Evolutionary conservation across 2,797 vertebrate species (phyloP).

Genomic region (Meriones psammophilus): DNA sequence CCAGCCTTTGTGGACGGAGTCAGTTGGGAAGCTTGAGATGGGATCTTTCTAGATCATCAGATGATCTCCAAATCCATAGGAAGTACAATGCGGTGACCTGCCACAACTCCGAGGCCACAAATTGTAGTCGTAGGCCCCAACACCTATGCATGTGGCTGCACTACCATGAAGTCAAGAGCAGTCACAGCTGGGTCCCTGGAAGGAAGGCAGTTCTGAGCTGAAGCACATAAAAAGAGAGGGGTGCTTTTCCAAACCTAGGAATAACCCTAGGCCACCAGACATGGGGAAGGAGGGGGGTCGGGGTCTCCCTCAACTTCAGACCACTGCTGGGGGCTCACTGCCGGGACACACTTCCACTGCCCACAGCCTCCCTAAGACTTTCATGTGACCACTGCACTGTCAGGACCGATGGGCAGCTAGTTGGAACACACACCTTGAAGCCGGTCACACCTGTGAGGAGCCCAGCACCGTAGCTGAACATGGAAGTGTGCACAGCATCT

Average conservation of each 20-base stretch:
- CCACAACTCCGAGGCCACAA: not conserved
- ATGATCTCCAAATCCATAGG: not conserved
- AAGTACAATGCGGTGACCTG: not conserved
- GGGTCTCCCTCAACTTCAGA: not conserved
- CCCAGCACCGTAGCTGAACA: rapidly evolving
- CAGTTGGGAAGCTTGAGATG: no score
- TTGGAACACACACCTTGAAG: no score
- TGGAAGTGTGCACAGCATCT: not conserved
- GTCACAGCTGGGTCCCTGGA: not conserved
- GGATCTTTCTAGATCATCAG: not conserved
- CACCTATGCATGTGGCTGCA: not conserved
- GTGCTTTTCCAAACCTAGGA: rapidly evolving
- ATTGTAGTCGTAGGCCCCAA: no score
- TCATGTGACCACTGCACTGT: rapidly evolving
- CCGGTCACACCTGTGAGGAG: not conserved
- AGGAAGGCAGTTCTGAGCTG: not conserved
- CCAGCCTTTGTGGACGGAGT: not conserved
- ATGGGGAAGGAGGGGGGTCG: no score
- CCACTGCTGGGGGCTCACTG: rapidly evolving
- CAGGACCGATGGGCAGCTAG: not conserved
- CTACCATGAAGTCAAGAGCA: not conserved
- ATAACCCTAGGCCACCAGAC: not conserved
- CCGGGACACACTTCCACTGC: rapidly evolving
- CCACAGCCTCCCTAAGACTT: not conserved
- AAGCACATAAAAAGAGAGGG: rapidly evolving